phyloP scores from a whole-genome alignment of 2,888 invertebrate species.

The Panzeria rudis region DNA sequence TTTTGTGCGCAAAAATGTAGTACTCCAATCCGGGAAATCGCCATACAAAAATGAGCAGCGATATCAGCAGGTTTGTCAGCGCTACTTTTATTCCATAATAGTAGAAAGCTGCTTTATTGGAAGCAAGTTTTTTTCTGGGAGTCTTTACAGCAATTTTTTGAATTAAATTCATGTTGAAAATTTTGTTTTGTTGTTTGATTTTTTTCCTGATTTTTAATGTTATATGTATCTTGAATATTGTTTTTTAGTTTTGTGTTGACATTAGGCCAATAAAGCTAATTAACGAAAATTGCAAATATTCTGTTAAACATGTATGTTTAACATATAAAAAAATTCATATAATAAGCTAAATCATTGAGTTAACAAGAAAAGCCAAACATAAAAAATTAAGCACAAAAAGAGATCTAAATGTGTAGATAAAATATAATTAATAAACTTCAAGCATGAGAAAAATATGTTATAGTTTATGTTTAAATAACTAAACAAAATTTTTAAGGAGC shows the following conservation, averaged over 20 bases:
- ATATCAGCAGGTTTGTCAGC: no score
- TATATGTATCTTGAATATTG: background rate
- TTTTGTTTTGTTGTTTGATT: background rate
- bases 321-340: constrained; percentile 53
- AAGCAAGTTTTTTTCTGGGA: no score
- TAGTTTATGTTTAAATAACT: constrained; percentile 54
- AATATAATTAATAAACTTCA: constrained; percentile 70
- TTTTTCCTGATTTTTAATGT: constrained; percentile 1
- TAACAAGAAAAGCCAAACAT: constrained; percentile 35
- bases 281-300: constrained; percentile 68
- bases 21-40: no score
- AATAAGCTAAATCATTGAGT: constrained; percentile 34
- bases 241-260: constrained; percentile 58
- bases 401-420: constrained; percentile 67
- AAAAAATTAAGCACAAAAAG: constrained; percentile 37
- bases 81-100: no score
- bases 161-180: constrained; percentile 24
- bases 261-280: constrained; percentile 69
- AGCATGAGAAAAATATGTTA: constrained; percentile 72
- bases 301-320: constrained; percentile 65
- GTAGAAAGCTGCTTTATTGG: no score
- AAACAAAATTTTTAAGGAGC: constrained; percentile 9
- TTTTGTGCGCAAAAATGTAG: no score
- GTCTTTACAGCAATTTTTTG: constrained; percentile 3
- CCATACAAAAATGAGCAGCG: no score